A percentile compares a stretch with the other conserved stretches of the same genome.
Conservation (phyloP, 1,140 invertebrate genomes). For the Meteorus sp. region DNA sequence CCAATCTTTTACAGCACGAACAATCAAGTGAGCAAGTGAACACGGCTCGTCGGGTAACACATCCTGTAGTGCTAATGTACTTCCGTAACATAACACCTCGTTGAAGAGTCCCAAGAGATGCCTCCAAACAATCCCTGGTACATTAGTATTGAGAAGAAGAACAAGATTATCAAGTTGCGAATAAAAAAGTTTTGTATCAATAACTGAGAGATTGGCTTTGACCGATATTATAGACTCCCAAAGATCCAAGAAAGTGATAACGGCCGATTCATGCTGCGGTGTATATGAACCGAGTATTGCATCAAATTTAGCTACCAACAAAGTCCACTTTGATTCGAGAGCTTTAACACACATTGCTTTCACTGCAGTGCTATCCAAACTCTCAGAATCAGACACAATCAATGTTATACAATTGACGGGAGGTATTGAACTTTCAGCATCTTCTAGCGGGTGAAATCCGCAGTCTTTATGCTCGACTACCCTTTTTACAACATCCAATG, state of each 20-base stretch:
- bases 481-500: slow-evolving; percentile 79
- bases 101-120: slow-evolving; percentile 83
- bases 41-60: slow-evolving; percentile 84
- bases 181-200: slow-evolving; percentile 87
- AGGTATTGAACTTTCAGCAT: slow-evolving; percentile 48
- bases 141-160: slow-evolving; percentile 69
- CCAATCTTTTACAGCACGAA: slow-evolving; percentile 82
- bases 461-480: slow-evolving; percentile 87
- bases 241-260: slow-evolving; percentile 79
- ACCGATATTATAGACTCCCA: slow-evolving; percentile 92
- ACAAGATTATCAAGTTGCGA: slow-evolving; percentile 81
- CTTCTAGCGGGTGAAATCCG: slow-evolving; percentile 79
- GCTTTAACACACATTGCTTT: slow-evolving; percentile 85
- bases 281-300: slow-evolving; percentile 57
- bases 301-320: slow-evolving; percentile 67
- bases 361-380: slow-evolving; percentile 77
- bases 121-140: slow-evolving; percentile 80
- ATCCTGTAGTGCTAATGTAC: slow-evolving; percentile 83
- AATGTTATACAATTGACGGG: slow-evolving; percentile 65
- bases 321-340: slow-evolving; percentile 79
- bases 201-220: slow-evolving; percentile 84
- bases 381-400: slow-evolving; percentile 74
- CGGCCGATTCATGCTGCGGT: slow-evolving; percentile 54
- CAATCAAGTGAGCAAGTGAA: slow-evolving; percentile 76
- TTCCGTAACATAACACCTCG: slow-evolving; percentile 87